Percentiles rank a stretch among this genome's conserved stretches.
Conservation (phyloP, 1,140 invertebrate species). For the Drosophila persimilis region DNA sequence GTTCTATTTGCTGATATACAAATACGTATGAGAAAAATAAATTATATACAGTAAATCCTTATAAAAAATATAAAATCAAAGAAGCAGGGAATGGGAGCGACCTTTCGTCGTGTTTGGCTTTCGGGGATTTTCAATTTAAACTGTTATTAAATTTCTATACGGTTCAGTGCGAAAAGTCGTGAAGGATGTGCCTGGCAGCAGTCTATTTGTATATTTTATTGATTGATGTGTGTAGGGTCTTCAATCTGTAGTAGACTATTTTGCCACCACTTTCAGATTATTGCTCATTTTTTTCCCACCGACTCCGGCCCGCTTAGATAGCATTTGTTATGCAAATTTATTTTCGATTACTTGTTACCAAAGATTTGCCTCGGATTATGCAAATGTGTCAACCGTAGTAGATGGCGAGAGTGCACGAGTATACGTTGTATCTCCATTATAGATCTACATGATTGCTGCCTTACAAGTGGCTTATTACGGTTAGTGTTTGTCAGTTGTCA, state of each 20-base stretch:
- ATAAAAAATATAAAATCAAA: conserved; percentile 8
- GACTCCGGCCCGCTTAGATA: conserved; percentile 25
- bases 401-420: background rate
- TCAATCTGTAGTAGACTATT: conserved; percentile 7
- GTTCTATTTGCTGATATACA: conserved; percentile 66
- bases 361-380: conserved; percentile 78
- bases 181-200: conserved; percentile 11
- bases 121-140: conserved; percentile 72
- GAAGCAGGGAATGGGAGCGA: background rate
- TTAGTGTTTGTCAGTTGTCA: conserved; percentile 66
- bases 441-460: conserved; percentile 53
- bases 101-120: conserved; percentile 38
- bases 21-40: conserved; percentile 39
- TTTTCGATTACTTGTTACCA: conserved; percentile 82
- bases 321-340: conserved; percentile 81
- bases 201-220: conserved; percentile 20
- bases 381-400: conserved; percentile 65
- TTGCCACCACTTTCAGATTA: conserved; percentile 30
- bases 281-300: conserved; percentile 44
- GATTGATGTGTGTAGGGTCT: conserved; percentile 28
- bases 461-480: conserved; percentile 80
- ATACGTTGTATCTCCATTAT: conserved; percentile 29
- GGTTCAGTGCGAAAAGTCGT: conserved; percentile 56
- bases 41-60: background rate
- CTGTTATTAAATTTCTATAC: conserved; percentile 75